Conservation (phyloP, 2,888 invertebrate species). For the Patella depressa region DNA sequence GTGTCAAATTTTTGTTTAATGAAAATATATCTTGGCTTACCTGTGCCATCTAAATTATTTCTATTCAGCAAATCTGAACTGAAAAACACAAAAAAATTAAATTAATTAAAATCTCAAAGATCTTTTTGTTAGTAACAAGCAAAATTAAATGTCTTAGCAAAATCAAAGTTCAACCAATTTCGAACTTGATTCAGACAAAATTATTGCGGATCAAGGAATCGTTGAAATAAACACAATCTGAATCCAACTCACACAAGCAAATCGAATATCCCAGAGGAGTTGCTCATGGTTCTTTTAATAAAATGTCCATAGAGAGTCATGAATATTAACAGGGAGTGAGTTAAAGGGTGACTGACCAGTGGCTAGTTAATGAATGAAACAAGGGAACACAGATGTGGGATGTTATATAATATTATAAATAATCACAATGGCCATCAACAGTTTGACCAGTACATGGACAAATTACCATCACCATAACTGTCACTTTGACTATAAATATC, state of each 20-base stretch:
- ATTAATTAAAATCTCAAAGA: background rate
- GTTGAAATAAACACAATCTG: no score
- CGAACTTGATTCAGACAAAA: no score
- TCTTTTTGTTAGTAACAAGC: no score
- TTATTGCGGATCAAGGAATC: no score
- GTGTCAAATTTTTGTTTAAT: background rate
- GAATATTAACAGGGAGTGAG: no score
- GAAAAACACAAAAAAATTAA: background rate
- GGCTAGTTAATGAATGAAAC: background rate
- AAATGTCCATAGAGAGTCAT: no score
- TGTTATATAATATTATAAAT: background rate
- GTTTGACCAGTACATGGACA: background rate
- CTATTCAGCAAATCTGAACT: conserved; percentile 4
- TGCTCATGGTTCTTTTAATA: no score
- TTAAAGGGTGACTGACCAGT: background rate
- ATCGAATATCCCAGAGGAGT: no score
- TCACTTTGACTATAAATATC: background rate
- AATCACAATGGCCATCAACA: background rate
- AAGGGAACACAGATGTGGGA: background rate
- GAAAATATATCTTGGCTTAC: background rate
- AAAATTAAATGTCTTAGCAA: no score
- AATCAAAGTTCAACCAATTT: no score
- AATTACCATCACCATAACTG: conserved; percentile 1
- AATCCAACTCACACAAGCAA: no score
- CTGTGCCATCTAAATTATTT: conserved; percentile 9